Conservation (phyloP, 2,113 vertebrate species). For the Anas platyrhynchos region DNA sequence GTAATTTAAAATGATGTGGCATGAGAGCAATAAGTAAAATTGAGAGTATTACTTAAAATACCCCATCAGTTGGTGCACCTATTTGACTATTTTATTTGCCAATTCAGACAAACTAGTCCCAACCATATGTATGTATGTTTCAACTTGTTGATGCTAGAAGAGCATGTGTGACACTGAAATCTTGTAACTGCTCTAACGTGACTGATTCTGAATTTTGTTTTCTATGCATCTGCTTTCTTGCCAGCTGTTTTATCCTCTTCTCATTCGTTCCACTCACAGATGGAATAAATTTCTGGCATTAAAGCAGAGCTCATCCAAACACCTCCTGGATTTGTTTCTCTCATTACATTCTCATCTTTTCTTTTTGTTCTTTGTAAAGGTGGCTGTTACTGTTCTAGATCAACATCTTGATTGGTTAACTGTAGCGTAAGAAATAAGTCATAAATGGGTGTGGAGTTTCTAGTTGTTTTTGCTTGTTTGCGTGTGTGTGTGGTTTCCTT, state of each 20-base stretch:
- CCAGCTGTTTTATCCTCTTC: neutral
- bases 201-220: neutral
- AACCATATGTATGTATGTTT: neutral
- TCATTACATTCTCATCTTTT: rapidly evolving
- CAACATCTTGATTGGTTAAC: neutral
- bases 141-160: neutral
- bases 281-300: neutral
- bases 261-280: neutral
- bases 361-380: neutral
- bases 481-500: neutral
- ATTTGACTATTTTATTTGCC: too few relatives aligned
- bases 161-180: neutral
- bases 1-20: conserved; percentile 53
- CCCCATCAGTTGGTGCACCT: neutral
- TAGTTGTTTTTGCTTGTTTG: neutral
- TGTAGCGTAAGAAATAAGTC: neutral
- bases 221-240: neutral
- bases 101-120: neutral
- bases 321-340: neutral
- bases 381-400: neutral
- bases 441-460: neutral
- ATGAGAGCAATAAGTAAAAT: conserved; percentile 54
- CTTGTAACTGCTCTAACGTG: neutral
- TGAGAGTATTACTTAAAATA: neutral
- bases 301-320: neutral